These are phyloP conservation scores for Zaprionus camerounensis DNA, from an alignment of 1,140 invertebrate species.

Conservation along the genomic window DNA sequence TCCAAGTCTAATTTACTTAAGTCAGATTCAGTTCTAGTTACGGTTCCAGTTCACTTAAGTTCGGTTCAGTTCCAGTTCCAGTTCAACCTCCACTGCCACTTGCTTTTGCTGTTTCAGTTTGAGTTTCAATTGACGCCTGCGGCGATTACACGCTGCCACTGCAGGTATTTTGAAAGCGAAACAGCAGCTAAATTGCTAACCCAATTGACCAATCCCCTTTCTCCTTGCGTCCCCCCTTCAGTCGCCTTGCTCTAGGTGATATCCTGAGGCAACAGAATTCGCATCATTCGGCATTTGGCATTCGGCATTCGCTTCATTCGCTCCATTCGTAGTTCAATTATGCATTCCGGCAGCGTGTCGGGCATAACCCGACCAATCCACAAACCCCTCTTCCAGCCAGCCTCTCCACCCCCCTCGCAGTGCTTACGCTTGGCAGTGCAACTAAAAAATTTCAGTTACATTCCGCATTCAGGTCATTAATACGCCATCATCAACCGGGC, in stretches of 20 bases:
- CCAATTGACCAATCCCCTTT: conserved; percentile 12
- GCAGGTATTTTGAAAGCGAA: not conserved
- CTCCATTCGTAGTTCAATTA: conserved; percentile 70
- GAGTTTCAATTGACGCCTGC: not conserved
- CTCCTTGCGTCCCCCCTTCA: not conserved
- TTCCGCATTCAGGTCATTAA: conserved; percentile 81
- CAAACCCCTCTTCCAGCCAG: not conserved
- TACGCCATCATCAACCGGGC: conserved; percentile 70
- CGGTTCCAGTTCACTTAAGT: not conserved
- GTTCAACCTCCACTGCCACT: not conserved
- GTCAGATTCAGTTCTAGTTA: no score
- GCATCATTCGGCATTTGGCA: conserved; percentile 37
- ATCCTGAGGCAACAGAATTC: conserved; percentile 16
- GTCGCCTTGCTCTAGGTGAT: not conserved
- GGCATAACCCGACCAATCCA: conserved; percentile 32
- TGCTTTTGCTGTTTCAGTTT: not conserved
- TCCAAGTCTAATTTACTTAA: no score
- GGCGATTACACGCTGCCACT: conserved; percentile 11
- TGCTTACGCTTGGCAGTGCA: conserved; percentile 40
- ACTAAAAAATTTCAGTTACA: conserved; percentile 63
- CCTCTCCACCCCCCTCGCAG: no score
- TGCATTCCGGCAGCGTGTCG: conserved; percentile 73
- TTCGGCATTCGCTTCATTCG: conserved; percentile 25
- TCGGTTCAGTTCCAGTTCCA: not conserved
- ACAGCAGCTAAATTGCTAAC: conserved; percentile 9